A percentile compares a stretch with the other conserved stretches of the same genome.
Evolutionary conservation across 2,888 invertebrate genomes (phyloP).

Genomic region (Thymelicus acteon): DNA sequence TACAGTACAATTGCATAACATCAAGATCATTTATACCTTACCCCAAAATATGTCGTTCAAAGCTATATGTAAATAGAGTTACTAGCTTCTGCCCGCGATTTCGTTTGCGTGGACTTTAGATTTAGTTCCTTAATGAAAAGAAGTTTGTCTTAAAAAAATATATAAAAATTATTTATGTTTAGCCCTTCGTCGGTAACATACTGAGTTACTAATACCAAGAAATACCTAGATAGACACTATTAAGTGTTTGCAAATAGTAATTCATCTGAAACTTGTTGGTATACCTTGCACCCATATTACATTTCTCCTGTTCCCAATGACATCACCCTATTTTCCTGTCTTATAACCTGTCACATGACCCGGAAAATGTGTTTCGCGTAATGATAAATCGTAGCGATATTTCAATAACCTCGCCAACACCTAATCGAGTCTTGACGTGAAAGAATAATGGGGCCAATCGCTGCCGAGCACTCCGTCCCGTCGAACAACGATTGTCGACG

Average conservation of each 20-base stretch:
- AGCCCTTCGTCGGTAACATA: no score
- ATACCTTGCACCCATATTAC: neutral
- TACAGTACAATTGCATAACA: no score
- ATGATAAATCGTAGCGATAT: conserved; percentile 30
- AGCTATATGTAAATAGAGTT: no score
- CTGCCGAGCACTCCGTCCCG: conserved; percentile 63
- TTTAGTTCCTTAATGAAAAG: no score
- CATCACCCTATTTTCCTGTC: conserved; percentile 4
- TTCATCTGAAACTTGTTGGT: neutral
- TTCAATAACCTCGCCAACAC: conserved; percentile 32
- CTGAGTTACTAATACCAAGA: no score
- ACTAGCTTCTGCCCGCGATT: no score
- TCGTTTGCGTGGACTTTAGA: no score
- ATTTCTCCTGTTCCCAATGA: neutral
- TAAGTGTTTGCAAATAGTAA: neutral
- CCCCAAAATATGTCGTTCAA: no score
- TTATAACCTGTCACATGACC: conserved; percentile 12
- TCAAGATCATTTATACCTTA: no score
- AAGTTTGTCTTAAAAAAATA: no score
- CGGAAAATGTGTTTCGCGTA: conserved; percentile 25
- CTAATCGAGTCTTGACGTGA: conserved; percentile 48
- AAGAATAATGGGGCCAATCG: conserved; percentile 76
- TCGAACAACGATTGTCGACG: conserved; percentile 75
- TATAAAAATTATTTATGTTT: no score
- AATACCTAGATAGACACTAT: neutral